Conservation (phyloP, 2,113 vertebrate genomes). For the Chamaea fasciata region DNA sequence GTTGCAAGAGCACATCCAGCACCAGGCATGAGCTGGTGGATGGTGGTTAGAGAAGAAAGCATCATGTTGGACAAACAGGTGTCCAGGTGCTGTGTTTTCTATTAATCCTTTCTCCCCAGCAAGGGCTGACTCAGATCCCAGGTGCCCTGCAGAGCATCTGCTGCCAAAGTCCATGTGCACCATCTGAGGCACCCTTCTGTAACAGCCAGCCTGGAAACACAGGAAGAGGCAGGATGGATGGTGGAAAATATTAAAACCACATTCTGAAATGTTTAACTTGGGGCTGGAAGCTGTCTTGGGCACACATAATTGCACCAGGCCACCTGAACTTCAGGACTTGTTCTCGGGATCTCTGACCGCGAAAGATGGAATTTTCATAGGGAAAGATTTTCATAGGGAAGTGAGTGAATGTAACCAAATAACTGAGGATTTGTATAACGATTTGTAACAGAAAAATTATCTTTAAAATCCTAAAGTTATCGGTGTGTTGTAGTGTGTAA, state of each 20-base stretch:
- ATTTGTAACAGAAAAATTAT: not conserved
- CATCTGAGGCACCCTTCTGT: not conserved
- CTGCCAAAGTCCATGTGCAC: not conserved
- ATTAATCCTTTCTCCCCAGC: not conserved
- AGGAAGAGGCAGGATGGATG: not conserved
- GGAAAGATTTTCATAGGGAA: not conserved
- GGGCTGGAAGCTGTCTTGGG: not conserved
- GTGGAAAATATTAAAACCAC: not conserved
- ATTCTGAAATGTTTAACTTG: not conserved
- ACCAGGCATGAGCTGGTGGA: not conserved
- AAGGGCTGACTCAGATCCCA: fast-evolving
- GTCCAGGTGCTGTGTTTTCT: not conserved
- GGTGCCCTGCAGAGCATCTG: not conserved
- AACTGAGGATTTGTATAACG: not conserved
- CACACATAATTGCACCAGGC: not conserved
- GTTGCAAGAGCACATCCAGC: not conserved
- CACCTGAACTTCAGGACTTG: not conserved
- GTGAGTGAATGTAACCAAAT: not conserved
- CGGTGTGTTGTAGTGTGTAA: not conserved
- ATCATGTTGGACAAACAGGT: fast-evolving
- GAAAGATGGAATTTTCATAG: not conserved
- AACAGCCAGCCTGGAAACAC: not conserved
- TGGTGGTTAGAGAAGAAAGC: not conserved
- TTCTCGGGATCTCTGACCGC: not conserved
- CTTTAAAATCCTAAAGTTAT: not conserved